Percentiles rank a stretch among this genome's conserved stretches.
Evolutionary conservation across 2,113 vertebrate genomes (phyloP).

Genomic region (Odocoileus virginianus): DNA sequence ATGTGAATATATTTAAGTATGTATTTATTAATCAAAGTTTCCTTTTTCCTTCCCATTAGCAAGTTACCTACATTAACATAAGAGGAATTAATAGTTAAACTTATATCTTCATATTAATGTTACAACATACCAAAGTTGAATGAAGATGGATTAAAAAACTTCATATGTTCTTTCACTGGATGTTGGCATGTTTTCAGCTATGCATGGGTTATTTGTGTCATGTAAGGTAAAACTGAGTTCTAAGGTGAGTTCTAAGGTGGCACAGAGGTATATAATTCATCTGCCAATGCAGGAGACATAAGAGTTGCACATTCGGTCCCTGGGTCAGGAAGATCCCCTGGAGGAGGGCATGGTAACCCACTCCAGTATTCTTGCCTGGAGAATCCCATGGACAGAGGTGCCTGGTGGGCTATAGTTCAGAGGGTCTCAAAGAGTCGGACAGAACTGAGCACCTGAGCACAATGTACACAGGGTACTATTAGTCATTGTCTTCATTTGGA

Average conservation of each 20-base stretch:
- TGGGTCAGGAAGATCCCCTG: background rate
- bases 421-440: background rate
- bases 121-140: background rate
- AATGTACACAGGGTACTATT: background rate
- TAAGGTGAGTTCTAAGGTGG: background rate
- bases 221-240: background rate
- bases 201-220: background rate
- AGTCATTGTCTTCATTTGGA: background rate
- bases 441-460: background rate
- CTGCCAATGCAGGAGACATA: background rate
- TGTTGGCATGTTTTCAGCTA: background rate
- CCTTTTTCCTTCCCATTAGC: background rate
- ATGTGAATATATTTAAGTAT: background rate
- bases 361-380: background rate
- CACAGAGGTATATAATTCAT: background rate
- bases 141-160: background rate
- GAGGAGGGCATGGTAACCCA: background rate
- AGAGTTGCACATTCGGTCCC: background rate
- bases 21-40: background rate
- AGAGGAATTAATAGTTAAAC: background rate
- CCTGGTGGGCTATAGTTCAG: background rate
- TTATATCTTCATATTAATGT: background rate
- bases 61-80: background rate
- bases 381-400: background rate
- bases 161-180: background rate